Evolutionary conservation across 2,888 invertebrate species (phyloP).

Genomic region (Noctua comes): DNA sequence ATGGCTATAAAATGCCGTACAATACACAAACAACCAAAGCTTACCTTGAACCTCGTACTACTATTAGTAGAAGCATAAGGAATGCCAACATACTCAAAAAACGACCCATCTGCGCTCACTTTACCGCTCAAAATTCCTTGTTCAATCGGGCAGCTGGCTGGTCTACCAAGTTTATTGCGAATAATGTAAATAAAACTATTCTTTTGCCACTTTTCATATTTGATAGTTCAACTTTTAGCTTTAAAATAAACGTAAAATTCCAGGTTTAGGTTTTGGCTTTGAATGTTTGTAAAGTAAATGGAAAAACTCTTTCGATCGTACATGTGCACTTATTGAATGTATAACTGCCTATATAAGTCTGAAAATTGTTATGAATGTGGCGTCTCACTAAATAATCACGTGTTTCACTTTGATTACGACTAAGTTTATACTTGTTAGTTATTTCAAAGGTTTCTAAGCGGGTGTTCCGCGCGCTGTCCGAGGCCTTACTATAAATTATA

Average conservation of each 20-base stretch:
- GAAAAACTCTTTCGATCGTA: conserved; percentile 18
- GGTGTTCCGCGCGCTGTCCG: background rate
- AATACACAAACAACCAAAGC: conserved; percentile 31
- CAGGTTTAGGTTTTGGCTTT: conserved; percentile 15
- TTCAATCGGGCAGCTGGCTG: conserved; percentile 78
- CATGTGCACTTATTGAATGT: background rate
- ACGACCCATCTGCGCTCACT: conserved; percentile 75
- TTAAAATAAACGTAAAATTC: conserved; percentile 34
- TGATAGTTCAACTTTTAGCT: conserved; percentile 59
- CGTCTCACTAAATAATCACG: conserved; percentile 8
- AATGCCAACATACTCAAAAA: conserved; percentile 80
- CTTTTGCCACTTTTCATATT: conserved; percentile 66
- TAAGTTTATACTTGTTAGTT: conserved; percentile 30
- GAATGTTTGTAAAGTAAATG: conserved; percentile 33
- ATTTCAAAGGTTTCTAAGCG: conserved; percentile 28
- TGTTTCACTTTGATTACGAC: background rate
- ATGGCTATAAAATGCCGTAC: conserved; percentile 3
- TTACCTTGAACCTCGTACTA: conserved; percentile 47
- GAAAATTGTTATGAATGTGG: background rate
- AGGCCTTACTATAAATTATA: conserved; percentile 11
- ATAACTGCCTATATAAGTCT: background rate
- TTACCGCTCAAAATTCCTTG: conserved; percentile 78
- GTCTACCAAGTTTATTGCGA: conserved; percentile 78
- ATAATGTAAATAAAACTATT: conserved; percentile 77
- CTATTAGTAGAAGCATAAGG: conserved; percentile 76